Base-by-base conservation (phyloP, 2,888 invertebrate species). In the Sphaerophoria rueppellii region DNA sequence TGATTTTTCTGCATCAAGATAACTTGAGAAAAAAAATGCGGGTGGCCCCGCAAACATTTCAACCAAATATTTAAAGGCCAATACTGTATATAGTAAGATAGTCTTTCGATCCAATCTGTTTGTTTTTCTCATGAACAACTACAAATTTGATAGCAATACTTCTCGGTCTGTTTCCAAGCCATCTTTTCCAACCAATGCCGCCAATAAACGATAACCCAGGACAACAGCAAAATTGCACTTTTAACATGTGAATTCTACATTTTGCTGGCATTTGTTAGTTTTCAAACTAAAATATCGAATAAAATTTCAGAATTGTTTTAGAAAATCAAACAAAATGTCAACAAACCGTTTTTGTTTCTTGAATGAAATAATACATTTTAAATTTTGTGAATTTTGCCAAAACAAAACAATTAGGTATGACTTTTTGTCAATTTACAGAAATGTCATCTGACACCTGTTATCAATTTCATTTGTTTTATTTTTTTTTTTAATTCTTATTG, bases 171-270 rank as follows among this genome's bases (percentile, higher is more conserved):
- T 69, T 50, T 3, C n/a, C 46, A 14, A 34, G 2, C 32, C 55
- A 46, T 35, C 24, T 32, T 43, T 67, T 71, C 76, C 81, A 81
- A 35, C 76, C 76, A 4, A 81, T 7, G 7, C 81, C 81, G 0
- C 60, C 81, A 37, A 81, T 76, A 2, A 76, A n/a, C 11, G 70
- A 60, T 43, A 72, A 35, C 34, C 43, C n/a, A 11, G 81, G 81
- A 35, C 70, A 81, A 14, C 81, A 81, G 16, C 81, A 81, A 57
- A 81, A 76, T 14, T 81, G 71, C 2, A 54, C 76, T 35, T 55
- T 72, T 1, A 57, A 6, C 6, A 60, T n/a, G 16, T 60, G 54
- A 32, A 81, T 34, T 57, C 37, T 69, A 43, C 55, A 57, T 57
- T 54, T 54, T 5, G 35, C 54, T 3, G 80, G 69, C 74, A 80